These are phyloP conservation scores for Celastrina argiolus DNA, from an alignment of 2,888 invertebrate genomes.

Conservation along the genomic window DNA sequence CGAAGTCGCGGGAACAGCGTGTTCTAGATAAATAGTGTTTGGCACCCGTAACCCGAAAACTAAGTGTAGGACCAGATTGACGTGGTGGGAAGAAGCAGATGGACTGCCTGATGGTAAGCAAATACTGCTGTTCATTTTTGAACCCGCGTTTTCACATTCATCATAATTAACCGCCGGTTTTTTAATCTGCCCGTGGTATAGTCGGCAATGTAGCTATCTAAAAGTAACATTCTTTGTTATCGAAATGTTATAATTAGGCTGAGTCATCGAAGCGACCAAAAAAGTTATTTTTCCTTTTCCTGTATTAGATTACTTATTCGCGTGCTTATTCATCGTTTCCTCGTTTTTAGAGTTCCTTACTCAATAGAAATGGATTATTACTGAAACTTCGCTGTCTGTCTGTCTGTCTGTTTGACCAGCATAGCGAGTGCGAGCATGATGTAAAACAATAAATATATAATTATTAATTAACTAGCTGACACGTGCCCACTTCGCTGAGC, in stretches of 20 bases:
- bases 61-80: no score
- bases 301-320: neutral
- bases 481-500: no score
- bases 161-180: neutral
- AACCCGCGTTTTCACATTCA: neutral
- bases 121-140: no score
- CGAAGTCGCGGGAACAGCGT: no score
- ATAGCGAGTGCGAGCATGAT: no score
- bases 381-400: neutral
- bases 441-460: no score
- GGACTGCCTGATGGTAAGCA: neutral
- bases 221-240: neutral
- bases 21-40: no score
- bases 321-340: neutral
- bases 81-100: neutral
- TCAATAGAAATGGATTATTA: neutral
- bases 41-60: no score
- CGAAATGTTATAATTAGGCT: neutral
- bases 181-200: no score
- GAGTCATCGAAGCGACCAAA: neutral
- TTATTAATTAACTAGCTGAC: no score
- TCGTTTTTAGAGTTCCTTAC: neutral
- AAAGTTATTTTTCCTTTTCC: neutral
- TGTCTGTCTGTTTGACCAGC: no score
- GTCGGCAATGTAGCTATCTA: no score